These are phyloP conservation scores for Neosilurus mollespiculum DNA, from an alignment of 2,797 vertebrate species.

Conservation along the genomic window DNA sequence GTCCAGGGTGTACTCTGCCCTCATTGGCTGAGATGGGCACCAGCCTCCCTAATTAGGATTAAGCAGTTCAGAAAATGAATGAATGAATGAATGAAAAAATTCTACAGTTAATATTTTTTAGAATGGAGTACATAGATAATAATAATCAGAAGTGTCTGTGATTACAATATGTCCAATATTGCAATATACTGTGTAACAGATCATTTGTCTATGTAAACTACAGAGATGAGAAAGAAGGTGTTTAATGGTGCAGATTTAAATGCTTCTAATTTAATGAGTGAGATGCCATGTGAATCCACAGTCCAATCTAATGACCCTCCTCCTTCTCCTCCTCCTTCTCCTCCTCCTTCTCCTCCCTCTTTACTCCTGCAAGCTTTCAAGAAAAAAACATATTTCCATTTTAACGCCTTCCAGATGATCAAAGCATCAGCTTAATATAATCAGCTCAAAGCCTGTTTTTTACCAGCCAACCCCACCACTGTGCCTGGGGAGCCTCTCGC, in stretches of 20 bases:
- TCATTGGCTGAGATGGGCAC: too few relatives aligned
- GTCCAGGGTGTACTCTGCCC: too few relatives aligned
- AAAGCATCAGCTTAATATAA: slow-evolving; percentile 99
- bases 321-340: slow-evolving; percentile 49
- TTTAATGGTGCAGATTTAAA: slow-evolving; percentile 10
- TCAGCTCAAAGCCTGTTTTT: slow-evolving; percentile 94
- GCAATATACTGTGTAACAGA: slow-evolving; percentile 9
- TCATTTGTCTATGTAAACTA: not conserved
- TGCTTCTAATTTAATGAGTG: slow-evolving; percentile 40
- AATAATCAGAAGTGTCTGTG: not conserved
- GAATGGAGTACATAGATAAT: not conserved
- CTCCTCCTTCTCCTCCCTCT: not conserved
- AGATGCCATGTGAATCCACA: slow-evolving; percentile 49
- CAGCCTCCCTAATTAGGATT: too few relatives aligned
- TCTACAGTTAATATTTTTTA: too few relatives aligned
- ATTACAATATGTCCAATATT: not conserved
- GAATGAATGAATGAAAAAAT: too few relatives aligned
- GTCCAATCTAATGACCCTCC: slow-evolving; percentile 61
- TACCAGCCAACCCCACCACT: slow-evolving; percentile 81
- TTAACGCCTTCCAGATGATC: slow-evolving; percentile 95
- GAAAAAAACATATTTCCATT: slow-evolving; percentile 92
- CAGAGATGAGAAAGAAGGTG: not conserved
- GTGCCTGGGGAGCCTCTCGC: slow-evolving; percentile 80
- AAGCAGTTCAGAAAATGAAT: too few relatives aligned
- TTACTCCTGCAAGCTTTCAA: slow-evolving; percentile 69